Evolutionary conservation across 2,888 invertebrate genomes (phyloP).

Genomic region (Temnothorax ravouxi): DNA sequence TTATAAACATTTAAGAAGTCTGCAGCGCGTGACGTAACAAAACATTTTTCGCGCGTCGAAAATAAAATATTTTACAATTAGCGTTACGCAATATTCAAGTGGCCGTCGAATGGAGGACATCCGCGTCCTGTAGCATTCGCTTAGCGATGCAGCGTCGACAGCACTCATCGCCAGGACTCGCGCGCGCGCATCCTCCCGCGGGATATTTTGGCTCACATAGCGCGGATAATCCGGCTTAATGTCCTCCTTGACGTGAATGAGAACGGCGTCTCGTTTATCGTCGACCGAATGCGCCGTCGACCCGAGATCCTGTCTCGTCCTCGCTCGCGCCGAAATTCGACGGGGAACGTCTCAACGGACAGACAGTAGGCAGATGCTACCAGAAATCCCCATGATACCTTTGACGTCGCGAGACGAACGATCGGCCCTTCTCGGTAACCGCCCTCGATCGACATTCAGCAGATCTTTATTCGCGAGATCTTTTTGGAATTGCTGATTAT

Average conservation of each 20-base stretch:
- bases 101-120: slow-evolving; percentile 41
- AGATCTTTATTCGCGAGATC: background rate
- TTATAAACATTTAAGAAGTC: background rate
- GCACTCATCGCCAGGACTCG: slow-evolving; percentile 31
- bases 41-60: background rate
- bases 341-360: slow-evolving; percentile 39
- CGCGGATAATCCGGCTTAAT: slow-evolving; percentile 85
- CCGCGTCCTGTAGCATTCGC: slow-evolving; percentile 19
- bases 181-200: slow-evolving; percentile 64
- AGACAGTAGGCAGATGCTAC: slow-evolving; percentile 78
- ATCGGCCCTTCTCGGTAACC: slow-evolving; percentile 21
- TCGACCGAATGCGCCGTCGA: slow-evolving; percentile 58
- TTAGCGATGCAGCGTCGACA: slow-evolving; percentile 29
- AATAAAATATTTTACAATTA: background rate
- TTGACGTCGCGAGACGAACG: slow-evolving; percentile 39
- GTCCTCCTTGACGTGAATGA: slow-evolving; percentile 75
- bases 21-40: background rate
- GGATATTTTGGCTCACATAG: slow-evolving; percentile 81
- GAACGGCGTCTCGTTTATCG: slow-evolving; percentile 71
- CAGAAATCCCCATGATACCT: slow-evolving; percentile 64
- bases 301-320: slow-evolving; percentile 62
- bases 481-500: background rate
- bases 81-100: slow-evolving; percentile 9
- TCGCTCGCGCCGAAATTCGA: slow-evolving; percentile 64
- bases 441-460: slow-evolving; percentile 23